These are phyloP conservation scores for Aphidius gifuensis DNA, from an alignment of 1,140 invertebrate species.

Conservation along the genomic window DNA sequence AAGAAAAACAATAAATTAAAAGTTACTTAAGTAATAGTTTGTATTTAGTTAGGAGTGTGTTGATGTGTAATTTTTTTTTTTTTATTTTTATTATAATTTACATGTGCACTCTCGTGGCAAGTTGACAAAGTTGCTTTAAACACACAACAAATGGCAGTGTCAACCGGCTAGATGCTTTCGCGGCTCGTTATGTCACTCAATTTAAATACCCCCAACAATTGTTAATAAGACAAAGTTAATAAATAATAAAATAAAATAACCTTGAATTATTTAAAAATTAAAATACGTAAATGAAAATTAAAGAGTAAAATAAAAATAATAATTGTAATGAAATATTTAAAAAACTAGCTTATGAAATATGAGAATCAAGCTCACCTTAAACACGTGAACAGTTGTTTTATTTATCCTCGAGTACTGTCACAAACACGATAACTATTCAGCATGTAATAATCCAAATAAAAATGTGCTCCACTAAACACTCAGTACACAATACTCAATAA, in stretches of 20 bases:
- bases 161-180: slow-evolving; percentile 12
- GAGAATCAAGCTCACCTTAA: slow-evolving; percentile 6
- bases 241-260: neutral
- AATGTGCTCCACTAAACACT: no score
- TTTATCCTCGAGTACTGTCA: slow-evolving; percentile 1
- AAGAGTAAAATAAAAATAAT: neutral
- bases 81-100: neutral
- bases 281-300: no score
- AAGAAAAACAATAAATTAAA: neutral
- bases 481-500: no score
- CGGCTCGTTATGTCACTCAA: slow-evolving; percentile 16
- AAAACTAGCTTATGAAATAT: slow-evolving; percentile 1
- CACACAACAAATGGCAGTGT: neutral
- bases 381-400: slow-evolving; percentile 7
- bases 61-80: neutral
- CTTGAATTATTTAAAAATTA: neutral
- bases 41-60: neutral
- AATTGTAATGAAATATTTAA: neutral
- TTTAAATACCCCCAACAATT: no score
- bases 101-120: slow-evolving; percentile 8
- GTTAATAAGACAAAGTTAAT: neutral
- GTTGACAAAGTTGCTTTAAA: slow-evolving; percentile 9
- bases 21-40: neutral
- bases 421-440: neutral
- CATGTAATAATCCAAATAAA: no score